A percentile compares a stretch with the other conserved stretches of the same genome.
These are phyloP conservation scores for Paraplagusia blochii DNA, from an alignment of 2,113 vertebrate genomes.

Conservation along the genomic window DNA sequence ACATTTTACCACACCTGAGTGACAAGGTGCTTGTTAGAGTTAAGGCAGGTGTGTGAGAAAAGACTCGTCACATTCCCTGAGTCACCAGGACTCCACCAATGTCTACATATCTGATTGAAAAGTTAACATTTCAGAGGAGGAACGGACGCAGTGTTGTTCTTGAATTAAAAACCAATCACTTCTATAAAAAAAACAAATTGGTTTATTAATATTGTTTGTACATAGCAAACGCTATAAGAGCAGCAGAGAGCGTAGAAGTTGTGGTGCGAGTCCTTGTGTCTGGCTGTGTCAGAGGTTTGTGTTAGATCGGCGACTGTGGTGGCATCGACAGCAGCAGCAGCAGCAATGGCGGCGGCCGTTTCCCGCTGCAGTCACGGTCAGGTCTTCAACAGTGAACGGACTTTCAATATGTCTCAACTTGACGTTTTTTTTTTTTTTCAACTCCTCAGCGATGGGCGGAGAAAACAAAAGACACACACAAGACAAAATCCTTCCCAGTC, in stretches of 20 bases:
- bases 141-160: neutral
- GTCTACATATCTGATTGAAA: neutral
- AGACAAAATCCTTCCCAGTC: conserved; percentile 50
- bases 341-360: conserved; percentile 77
- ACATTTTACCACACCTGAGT: neutral
- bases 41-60: neutral
- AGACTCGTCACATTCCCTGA: neutral
- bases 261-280: conserved; percentile 54
- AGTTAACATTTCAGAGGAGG: neutral
- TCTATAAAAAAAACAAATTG: conserved; percentile 76
- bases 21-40: neutral
- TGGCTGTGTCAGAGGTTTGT: conserved; percentile 41
- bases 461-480: conserved; percentile 34
- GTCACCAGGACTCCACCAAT: neutral
- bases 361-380: conserved; percentile 67
- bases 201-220: conserved; percentile 82
- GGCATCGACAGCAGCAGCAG: conserved; percentile 84
- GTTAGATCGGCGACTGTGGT: conserved; percentile 74
- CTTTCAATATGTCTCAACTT: conserved; percentile 61
- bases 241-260: conserved; percentile 78
- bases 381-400: conserved; percentile 38
- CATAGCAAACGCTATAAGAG: conserved; percentile 79
- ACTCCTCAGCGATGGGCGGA: conserved; percentile 65
- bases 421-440: conserved; percentile 29
- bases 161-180: conserved; percentile 13